These are phyloP conservation scores for Pseudorasbora parva DNA, from an alignment of 2,113 vertebrate genomes.

Conservation along the genomic window DNA sequence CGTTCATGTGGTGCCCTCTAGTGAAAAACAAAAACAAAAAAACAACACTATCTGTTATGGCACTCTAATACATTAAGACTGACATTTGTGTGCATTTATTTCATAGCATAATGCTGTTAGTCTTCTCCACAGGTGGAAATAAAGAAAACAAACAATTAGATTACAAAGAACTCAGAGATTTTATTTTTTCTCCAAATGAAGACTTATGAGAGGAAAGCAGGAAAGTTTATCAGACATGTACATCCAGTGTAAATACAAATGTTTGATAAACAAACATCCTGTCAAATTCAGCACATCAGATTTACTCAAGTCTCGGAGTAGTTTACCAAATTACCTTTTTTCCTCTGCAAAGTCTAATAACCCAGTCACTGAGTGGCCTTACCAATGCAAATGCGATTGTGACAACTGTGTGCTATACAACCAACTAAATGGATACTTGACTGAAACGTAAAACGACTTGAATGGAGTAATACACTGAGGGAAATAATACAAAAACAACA, in stretches of 20 bases:
- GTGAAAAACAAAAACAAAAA: no score
- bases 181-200: slow-evolving; percentile 29
- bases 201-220: slow-evolving; percentile 11
- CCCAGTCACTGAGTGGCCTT: neutral
- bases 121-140: neutral
- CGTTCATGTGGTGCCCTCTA: neutral
- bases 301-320: neutral
- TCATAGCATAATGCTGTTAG: neutral
- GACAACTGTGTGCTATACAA: neutral
- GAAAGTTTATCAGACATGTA: slow-evolving; percentile 12
- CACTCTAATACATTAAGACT: neutral
- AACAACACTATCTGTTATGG: neutral
- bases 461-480: neutral
- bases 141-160: neutral
- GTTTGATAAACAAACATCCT: slow-evolving; percentile 36
- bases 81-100: neutral
- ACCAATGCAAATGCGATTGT: neutral
- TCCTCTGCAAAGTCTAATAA: neutral
- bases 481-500: neutral
- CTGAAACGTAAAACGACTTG: neutral
- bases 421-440: neutral
- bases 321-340: neutral
- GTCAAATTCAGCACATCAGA: slow-evolving; percentile 6
- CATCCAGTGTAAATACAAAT: slow-evolving; percentile 36
- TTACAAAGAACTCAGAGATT: slow-evolving; percentile 22